Evolutionary conservation across 2,888 invertebrate species (phyloP), one percentile per base, ranked within the genome.

Genomic region (Lathronympha strigana): DNA sequence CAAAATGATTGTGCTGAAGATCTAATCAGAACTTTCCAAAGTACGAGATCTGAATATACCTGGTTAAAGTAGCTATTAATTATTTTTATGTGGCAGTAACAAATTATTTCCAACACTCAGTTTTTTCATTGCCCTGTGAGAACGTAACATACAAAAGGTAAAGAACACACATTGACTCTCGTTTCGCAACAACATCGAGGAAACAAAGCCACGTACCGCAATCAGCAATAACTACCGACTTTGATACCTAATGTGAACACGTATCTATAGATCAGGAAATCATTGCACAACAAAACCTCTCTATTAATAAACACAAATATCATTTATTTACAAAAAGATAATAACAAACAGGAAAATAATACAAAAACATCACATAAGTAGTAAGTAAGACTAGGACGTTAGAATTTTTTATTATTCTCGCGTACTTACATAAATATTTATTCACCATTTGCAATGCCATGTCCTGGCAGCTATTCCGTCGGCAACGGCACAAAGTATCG

Each of bases 401-500:
- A n/a, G n/a, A n/a, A n/a, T n/a, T n/a, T n/a, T n/a, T n/a, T n/a
- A n/a, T n/a, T n/a, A n/a, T n/a, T n/a, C n/a, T n/a, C n/a, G n/a
- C n/a, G n/a, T n/a, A 28, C 21, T 28, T 51, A 40, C 45, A 53
- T 45, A 54, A 31, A 62, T 62, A 47, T 45, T 58, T 53, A 64
- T 58, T 58, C 28, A 51, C 51, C 64, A 60, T 64, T 64, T 51
- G 50, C 33, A 23, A 58, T 63, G 51, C 58, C 40, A 38, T 60
- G 58, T 53, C 45, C 63, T 45, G 51, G 51, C 51, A 45, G 58
- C 51, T 58, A 57, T 51, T 21, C 36, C 8, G 58, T 58, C 64
- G 64, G 64, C 51, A 38, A 23, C 17, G 45, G 40, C 61, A 61
- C 66, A 66, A 66, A 66, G 66, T 61, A 54, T 31, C 63, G 40